A percentile compares a stretch with the other conserved stretches of the same genome.
These are phyloP conservation scores for Chelonus formosanus DNA, from an alignment of 2,888 invertebrate species.

Conservation along the genomic window DNA sequence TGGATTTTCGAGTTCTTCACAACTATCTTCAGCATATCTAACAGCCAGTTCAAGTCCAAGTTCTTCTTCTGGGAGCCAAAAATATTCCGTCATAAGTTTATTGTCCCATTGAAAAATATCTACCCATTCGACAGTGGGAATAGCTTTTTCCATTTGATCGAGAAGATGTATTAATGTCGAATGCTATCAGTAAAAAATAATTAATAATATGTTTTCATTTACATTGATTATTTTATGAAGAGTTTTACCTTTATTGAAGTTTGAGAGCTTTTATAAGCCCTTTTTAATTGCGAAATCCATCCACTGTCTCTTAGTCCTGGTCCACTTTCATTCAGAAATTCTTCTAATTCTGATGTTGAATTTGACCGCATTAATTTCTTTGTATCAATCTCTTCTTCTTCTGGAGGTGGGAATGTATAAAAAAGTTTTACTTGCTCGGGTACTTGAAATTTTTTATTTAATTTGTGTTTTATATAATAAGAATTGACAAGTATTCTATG, in stretches of 20 bases:
- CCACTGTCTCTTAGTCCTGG: conserved; percentile 55
- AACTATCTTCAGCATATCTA: conserved; percentile 53
- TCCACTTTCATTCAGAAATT: conserved; percentile 49
- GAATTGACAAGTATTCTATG: conserved; percentile 53
- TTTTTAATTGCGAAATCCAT: conserved; percentile 56
- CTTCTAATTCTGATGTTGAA: conserved; percentile 48
- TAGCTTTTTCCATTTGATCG: conserved; percentile 60
- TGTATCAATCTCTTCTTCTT: conserved; percentile 31
- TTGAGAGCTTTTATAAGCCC: conserved; percentile 51
- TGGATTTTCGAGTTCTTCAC: conserved; percentile 42
- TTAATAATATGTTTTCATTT: not conserved
- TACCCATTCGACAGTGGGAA: conserved; percentile 58
- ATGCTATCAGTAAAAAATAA: conserved; percentile 43
- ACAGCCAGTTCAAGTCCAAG: conserved; percentile 53
- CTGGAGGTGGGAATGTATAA: conserved; percentile 51
- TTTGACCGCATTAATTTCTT: conserved; percentile 18
- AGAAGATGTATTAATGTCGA: conserved; percentile 51
- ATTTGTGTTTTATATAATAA: conserved; percentile 49
- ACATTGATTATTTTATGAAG: not conserved
- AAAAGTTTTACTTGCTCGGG: conserved; percentile 52
- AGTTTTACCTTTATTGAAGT: conserved; percentile 49
- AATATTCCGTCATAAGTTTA: conserved; percentile 16
- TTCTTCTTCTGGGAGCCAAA: conserved; percentile 58
- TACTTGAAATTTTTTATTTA: conserved; percentile 33
- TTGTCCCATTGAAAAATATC: conserved; percentile 55